Percentiles rank a stretch among this genome's conserved stretches.
phyloP scores from a whole-genome alignment of 2,113 vertebrate species.

The Cyphomyrus plagiostoma region DNA sequence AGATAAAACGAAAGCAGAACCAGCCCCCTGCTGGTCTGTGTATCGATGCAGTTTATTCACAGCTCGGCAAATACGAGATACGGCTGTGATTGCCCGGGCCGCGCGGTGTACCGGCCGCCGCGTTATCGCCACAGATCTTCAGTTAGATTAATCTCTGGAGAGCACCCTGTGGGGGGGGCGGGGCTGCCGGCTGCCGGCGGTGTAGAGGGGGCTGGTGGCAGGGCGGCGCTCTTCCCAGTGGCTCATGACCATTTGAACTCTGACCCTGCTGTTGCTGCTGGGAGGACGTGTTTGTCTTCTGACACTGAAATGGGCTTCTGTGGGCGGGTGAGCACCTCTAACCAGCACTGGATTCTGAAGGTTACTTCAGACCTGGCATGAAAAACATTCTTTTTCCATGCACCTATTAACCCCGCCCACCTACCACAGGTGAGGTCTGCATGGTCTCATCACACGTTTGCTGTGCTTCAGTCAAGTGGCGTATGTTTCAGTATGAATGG shows the following conservation, averaged over 20 bases:
- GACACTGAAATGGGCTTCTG: not conserved
- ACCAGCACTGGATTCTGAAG: not conserved
- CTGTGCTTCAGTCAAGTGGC: not conserved
- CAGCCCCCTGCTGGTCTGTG: conserved; percentile 41
- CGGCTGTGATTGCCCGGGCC: conserved; percentile 31
- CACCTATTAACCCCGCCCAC: not conserved
- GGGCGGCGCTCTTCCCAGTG: conserved; percentile 37
- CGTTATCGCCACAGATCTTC: conserved; percentile 61
- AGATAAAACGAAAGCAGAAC: conserved; percentile 54
- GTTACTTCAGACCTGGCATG: not conserved
- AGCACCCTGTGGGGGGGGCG: conserved; percentile 3
- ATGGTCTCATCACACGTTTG: not conserved
- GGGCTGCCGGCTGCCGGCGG: conserved; percentile 8
- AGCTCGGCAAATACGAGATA: conserved; percentile 54
- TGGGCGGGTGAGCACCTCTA: not conserved
- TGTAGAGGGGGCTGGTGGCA: conserved; percentile 32
- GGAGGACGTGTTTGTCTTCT: not conserved
- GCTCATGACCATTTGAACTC: conserved; percentile 37
- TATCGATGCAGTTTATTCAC: conserved; percentile 57
- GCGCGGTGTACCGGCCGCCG: conserved; percentile 36
- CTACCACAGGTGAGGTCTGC: not conserved
- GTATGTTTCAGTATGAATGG: not conserved
- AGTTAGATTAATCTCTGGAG: conserved; percentile 54
- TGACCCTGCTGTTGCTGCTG: conserved; percentile 18
- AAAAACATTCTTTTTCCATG: not conserved